These are phyloP conservation scores for Tortricodes alternella DNA, from an alignment of 2,888 invertebrate species.

Conservation along the genomic window DNA sequence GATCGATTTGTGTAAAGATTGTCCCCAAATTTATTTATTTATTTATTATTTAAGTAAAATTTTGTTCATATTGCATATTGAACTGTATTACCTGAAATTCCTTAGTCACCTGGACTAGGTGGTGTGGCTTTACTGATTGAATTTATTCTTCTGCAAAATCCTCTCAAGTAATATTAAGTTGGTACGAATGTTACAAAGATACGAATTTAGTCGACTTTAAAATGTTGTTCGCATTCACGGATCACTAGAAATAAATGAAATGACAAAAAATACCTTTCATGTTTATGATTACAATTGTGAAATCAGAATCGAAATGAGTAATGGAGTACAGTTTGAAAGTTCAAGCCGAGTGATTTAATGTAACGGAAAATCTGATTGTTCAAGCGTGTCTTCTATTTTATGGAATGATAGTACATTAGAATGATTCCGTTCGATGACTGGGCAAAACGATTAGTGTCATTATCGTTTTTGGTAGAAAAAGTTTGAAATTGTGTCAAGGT, in stretches of 20 bases:
- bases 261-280: constrained; percentile 1
- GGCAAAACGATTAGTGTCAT: constrained; percentile 5
- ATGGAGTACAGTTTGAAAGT: constrained; percentile 23
- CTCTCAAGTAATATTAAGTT: too few species aligned
- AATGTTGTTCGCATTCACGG: neutral
- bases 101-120: too few species aligned
- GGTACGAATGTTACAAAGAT: too few species aligned
- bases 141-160: too few species aligned
- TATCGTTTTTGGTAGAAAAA: constrained; percentile 1
- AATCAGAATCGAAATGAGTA: constrained; percentile 18
- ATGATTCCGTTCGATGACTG: constrained; percentile 23
- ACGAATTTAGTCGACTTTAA: too few species aligned
- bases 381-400: constrained; percentile 18
- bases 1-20: too few species aligned
- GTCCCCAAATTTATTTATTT: too few species aligned
- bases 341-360: constrained; percentile 19
- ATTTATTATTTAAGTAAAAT: too few species aligned
- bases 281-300: constrained; percentile 15
- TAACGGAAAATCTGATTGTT: constrained; percentile 29
- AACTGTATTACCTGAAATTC: too few species aligned
- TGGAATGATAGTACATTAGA: constrained; percentile 16
- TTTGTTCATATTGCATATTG: too few species aligned
- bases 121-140: too few species aligned
- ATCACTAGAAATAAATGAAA: neutral
- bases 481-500: neutral